Evolutionary conservation across 2,797 vertebrate genomes (phyloP), one percentile per base, ranked within the genome.

Genomic region (Buceros bicornis): DNA sequence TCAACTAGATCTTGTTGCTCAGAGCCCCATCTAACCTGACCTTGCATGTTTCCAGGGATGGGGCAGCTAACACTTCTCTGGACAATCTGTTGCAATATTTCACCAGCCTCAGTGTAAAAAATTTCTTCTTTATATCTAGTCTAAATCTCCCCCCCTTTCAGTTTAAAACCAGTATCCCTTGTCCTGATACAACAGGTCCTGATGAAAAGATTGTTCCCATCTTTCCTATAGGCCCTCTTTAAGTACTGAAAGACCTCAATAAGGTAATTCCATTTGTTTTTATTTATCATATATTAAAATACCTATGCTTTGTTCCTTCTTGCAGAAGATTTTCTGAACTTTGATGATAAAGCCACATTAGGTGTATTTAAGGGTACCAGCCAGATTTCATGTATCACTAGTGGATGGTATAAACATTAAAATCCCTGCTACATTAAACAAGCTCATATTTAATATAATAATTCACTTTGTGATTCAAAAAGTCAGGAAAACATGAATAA

Each of bases 401-500:
- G 53, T 43, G 48, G 37, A 69, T 33, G 13, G 4, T 65, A 79
- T 48, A 83, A 86, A 53, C 9, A 61, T 81, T 13, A 83, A 48
- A 53, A 17, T 0, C 4, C 3, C 29, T 40, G 19, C 42, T 79
- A 77, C 16, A 28, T 45, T 89, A 91, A 92, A 60, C n/a, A 78
- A 73, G 31, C 8, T 90, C 31, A 70, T 90, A 76, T 86, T 89
- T 82, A 47, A 92, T 90, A 92, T 83, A 48, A 40, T 82, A 31
- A 65, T 91, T 82, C 35, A 87, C 19, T 82, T 71, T 33, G 10
- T 71, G 70, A 87, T 89, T 91, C 60, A 92, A 70, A 84, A 73
- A 95, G 10, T 81, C 58, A 93, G 20, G 14, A 89, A 83, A 90
- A 89, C 28, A 65, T 33, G 29, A 95, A 73, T 13, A 87, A 92